These are phyloP conservation scores for Pseudanteris insignis DNA, from an alignment of 2,888 invertebrate genomes.

Conservation along the genomic window DNA sequence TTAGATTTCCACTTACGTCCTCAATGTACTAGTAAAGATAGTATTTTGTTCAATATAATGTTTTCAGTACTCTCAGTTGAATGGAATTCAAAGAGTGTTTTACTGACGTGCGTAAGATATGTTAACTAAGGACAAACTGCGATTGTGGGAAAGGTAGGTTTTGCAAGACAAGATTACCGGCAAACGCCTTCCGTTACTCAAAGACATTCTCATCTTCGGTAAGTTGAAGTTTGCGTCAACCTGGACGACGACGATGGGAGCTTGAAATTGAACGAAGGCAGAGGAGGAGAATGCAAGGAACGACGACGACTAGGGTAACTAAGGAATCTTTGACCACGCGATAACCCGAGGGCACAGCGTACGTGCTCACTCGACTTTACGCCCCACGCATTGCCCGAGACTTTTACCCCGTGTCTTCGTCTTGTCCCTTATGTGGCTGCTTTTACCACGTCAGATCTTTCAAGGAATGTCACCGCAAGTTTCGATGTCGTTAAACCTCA, in stretches of 20 bases:
- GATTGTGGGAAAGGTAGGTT: conserved; percentile 29
- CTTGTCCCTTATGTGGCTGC: conserved; percentile 44
- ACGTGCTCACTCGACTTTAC: conserved; percentile 54
- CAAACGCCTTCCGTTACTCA: conserved; percentile 62
- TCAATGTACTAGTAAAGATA: too few relatives aligned
- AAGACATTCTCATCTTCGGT: conserved; percentile 65
- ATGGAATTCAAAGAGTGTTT: conserved; percentile 2
- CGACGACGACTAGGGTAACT: conserved; percentile 35
- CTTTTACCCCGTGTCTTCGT: conserved; percentile 41
- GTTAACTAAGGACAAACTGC: conserved; percentile 20
- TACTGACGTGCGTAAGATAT: conserved; percentile 7
- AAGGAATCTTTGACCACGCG: conserved; percentile 64
- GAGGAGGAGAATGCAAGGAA: conserved; percentile 13
- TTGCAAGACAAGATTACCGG: conserved; percentile 36
- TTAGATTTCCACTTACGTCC: too few relatives aligned
- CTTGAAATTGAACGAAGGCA: conserved; percentile 36
- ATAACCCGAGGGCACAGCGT: conserved; percentile 53
- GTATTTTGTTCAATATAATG: too few relatives aligned
- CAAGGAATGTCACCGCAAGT: conserved; percentile 45
- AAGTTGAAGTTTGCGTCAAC: conserved; percentile 59
- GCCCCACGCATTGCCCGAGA: conserved; percentile 52
- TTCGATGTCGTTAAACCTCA: conserved; percentile 32
- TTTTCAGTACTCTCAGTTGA: neutral
- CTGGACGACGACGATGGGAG: conserved; percentile 44
- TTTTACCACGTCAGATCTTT: conserved; percentile 45